These are phyloP conservation scores for Arnoldichthys spilopterus DNA, from an alignment of 2,797 vertebrate species.

Conservation along the genomic window DNA sequence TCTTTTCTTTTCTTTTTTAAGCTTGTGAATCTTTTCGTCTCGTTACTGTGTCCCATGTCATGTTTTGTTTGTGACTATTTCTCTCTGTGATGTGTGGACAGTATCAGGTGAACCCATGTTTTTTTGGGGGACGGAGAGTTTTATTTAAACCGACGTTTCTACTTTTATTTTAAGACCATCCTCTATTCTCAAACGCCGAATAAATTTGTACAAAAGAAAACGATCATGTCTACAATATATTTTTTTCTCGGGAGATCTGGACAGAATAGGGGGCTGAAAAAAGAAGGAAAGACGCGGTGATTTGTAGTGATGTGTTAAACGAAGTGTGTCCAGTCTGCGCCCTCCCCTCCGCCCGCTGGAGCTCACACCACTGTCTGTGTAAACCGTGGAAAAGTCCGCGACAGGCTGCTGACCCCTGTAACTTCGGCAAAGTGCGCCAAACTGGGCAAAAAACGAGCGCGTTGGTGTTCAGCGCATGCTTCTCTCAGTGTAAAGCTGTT, in stretches of 20 bases:
- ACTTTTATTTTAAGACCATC: conserved; percentile 84
- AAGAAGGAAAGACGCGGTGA: conserved; percentile 33
- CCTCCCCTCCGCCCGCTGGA: not conserved
- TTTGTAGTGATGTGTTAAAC: conserved; percentile 48
- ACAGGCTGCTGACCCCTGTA: not conserved
- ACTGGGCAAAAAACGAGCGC: not conserved
- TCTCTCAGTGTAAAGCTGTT: not conserved
- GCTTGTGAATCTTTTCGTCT: conserved; percentile 84
- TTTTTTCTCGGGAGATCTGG: conserved; percentile 5
- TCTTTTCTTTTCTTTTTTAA: too few species aligned
- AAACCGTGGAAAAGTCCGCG: not conserved
- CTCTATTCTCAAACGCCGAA: conserved; percentile 84
- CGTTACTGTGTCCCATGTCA: conserved; percentile 74
- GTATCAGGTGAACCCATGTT: conserved; percentile 82
- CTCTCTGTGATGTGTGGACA: conserved; percentile 85
- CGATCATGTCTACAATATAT: conserved; percentile 31
- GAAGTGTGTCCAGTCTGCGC: conserved; percentile 9
- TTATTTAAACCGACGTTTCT: conserved; percentile 88
- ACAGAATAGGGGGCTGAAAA: conserved; percentile 19
- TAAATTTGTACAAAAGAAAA: conserved; percentile 84
- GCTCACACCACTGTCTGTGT: not conserved
- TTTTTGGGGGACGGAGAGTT: conserved; percentile 76
- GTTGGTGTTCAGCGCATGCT: too few species aligned
- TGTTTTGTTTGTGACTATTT: conserved; percentile 68
- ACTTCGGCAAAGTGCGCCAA: not conserved